These are phyloP conservation scores for Acanthaster planci DNA, from an alignment of 35 echinoderm and acorn worm genomes.

Conservation along the genomic window DNA sequence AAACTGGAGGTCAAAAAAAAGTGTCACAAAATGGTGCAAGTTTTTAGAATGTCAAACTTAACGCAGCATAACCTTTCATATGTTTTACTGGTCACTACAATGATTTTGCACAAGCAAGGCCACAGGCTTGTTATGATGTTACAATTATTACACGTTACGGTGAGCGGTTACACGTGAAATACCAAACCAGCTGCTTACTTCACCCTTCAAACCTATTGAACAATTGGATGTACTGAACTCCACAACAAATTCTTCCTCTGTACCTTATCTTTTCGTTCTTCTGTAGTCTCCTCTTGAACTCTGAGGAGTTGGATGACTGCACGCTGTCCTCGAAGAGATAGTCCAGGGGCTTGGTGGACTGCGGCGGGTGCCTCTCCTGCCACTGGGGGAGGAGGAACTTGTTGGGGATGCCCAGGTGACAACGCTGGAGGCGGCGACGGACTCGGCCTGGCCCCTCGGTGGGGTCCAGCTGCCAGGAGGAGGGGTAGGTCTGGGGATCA, in stretches of 20 bases:
- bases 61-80: no score
- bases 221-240: no score
- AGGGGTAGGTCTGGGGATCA: slow-evolving; percentile 64
- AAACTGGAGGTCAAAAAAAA: no score
- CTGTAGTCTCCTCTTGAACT: slow-evolving; percentile 83
- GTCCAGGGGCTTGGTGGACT: slow-evolving; percentile 50
- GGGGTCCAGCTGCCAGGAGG: slow-evolving; percentile 86
- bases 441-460: slow-evolving; percentile 91
- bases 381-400: slow-evolving; percentile 69
- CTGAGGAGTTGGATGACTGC: slow-evolving; percentile 67
- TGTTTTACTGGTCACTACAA: no score
- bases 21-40: no score
- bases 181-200: background rate
- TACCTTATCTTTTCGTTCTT: slow-evolving; percentile 97
- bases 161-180: no score
- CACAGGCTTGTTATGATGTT: no score
- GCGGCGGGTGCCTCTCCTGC: slow-evolving; percentile 26
- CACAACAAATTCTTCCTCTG: background rate
- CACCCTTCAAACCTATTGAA: background rate
- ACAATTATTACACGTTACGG: no score
- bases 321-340: slow-evolving; percentile 75
- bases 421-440: slow-evolving; percentile 77
- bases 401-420: slow-evolving; percentile 64
- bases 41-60: no score
- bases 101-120: no score